phyloP scores from a whole-genome alignment of 1,140 invertebrate genomes.

The Hydropsyche tenuis region DNA sequence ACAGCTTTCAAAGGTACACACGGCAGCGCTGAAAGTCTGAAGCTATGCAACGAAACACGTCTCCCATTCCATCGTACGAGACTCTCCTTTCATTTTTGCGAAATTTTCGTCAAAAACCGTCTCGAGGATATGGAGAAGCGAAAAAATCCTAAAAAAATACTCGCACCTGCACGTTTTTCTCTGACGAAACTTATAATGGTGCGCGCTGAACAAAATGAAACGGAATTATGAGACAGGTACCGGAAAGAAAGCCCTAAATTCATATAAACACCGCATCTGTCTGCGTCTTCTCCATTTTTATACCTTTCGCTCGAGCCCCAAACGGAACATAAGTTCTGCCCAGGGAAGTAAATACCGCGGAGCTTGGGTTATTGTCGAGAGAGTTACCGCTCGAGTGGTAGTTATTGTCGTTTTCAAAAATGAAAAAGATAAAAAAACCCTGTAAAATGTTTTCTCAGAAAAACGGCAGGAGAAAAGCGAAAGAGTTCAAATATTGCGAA shows the following conservation, averaged over 20 bases:
- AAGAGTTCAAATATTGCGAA: constrained; percentile 19
- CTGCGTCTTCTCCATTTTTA: constrained; percentile 23
- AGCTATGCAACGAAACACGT: constrained; percentile 25
- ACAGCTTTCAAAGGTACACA: constrained; percentile 35
- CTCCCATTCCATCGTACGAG: neutral
- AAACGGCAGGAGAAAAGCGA: neutral
- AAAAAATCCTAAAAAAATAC: neutral
- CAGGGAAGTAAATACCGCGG: constrained; percentile 16
- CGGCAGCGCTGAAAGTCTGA: constrained; percentile 1
- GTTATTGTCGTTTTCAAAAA: constrained; percentile 8
- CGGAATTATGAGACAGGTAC: constrained; percentile 27
- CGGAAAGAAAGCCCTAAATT: constrained; percentile 32
- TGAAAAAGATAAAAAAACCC: neutral
- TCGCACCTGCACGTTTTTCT: constrained; percentile 14
- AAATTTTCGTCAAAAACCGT: neutral
- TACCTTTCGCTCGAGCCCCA: neutral
- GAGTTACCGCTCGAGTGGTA: constrained; percentile 19
- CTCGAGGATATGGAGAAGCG: neutral
- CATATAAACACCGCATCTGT: constrained; percentile 30
- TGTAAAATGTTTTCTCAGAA: constrained; percentile 9
- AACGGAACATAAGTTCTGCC: constrained; percentile 10
- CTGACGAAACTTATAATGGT: constrained; percentile 27
- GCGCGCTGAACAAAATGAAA: constrained; percentile 29
- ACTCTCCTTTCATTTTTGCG: constrained; percentile 5
- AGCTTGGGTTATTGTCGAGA: constrained; percentile 10